A percentile compares a stretch with the other conserved stretches of the same genome.
phyloP scores from a whole-genome alignment of 2,113 vertebrate genomes.

The Mobula hypostoma region DNA sequence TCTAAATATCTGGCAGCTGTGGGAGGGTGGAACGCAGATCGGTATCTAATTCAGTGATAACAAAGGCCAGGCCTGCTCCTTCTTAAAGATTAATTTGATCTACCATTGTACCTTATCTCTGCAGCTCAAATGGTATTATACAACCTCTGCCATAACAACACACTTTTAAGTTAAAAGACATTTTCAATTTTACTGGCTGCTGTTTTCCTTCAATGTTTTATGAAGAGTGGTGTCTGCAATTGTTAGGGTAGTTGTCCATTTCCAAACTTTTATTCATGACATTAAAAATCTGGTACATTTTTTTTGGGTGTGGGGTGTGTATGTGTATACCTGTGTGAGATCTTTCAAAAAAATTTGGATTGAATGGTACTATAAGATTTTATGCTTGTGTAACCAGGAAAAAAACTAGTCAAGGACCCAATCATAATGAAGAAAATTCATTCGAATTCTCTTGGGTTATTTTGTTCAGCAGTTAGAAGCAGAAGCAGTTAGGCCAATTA shows the following conservation, averaged over 20 bases:
- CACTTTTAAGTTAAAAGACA: slow-evolving; percentile 11
- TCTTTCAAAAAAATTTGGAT: background rate
- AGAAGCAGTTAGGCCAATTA: no score
- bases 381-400: background rate
- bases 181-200: background rate
- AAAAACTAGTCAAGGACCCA: background rate
- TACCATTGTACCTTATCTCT: slow-evolving; percentile 14
- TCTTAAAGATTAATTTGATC: slow-evolving; percentile 39
- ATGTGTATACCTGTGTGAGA: background rate
- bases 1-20: slow-evolving; percentile 34
- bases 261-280: background rate
- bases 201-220: slow-evolving; percentile 12
- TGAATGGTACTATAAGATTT: background rate
- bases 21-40: slow-evolving; percentile 41
- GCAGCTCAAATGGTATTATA: slow-evolving; percentile 4
- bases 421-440: background rate
- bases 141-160: background rate
- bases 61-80: slow-evolving; percentile 42
- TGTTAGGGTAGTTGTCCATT: background rate
- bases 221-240: background rate
- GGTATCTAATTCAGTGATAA: slow-evolving; percentile 42
- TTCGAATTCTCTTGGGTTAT: background rate
- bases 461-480: no score
- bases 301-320: background rate
- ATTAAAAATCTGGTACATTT: background rate